A percentile compares a stretch with the other conserved stretches of the same genome.
phyloP scores from a whole-genome alignment of 1,140 invertebrate genomes.

The Zophobas atratus region DNA sequence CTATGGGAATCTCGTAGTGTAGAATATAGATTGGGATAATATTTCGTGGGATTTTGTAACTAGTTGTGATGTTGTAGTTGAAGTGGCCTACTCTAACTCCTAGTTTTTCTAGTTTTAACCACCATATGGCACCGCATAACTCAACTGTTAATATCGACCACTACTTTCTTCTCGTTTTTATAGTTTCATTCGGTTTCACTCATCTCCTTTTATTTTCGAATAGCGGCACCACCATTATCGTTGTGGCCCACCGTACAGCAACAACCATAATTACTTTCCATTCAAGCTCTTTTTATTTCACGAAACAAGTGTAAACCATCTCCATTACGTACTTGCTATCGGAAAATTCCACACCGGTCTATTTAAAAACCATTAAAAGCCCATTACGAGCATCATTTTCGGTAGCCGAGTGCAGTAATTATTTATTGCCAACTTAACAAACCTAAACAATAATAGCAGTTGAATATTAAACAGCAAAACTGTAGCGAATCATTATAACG shows the following conservation, averaged over 20 bases:
- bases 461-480: slow-evolving; percentile 35
- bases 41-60: too few relatives aligned
- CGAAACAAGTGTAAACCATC: not conserved
- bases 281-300: not conserved
- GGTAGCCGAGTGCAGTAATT: slow-evolving; percentile 12
- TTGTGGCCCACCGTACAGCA: slow-evolving; percentile 20
- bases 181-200: slow-evolving; percentile 4
- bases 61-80: too few relatives aligned
- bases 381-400: not conserved
- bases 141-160: too few relatives aligned
- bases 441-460: slow-evolving; percentile 23
- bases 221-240: not conserved
- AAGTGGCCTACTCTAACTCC: too few relatives aligned
- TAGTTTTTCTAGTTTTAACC: too few relatives aligned
- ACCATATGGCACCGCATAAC: too few relatives aligned
- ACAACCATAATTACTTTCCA: slow-evolving; percentile 18
- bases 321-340: too few relatives aligned
- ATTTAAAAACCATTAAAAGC: slow-evolving; percentile 24
- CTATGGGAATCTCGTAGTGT: not conserved
- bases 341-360: not conserved
- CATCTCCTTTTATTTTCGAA: not conserved
- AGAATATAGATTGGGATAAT: not conserved
- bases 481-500: slow-evolving; percentile 15
- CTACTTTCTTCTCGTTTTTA: not conserved
- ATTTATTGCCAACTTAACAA: slow-evolving; percentile 14